Percentiles rank a stretch among this genome's conserved stretches.
phyloP scores from a whole-genome alignment of 1,140 invertebrate species.

The Drosophila tsacasi region DNA sequence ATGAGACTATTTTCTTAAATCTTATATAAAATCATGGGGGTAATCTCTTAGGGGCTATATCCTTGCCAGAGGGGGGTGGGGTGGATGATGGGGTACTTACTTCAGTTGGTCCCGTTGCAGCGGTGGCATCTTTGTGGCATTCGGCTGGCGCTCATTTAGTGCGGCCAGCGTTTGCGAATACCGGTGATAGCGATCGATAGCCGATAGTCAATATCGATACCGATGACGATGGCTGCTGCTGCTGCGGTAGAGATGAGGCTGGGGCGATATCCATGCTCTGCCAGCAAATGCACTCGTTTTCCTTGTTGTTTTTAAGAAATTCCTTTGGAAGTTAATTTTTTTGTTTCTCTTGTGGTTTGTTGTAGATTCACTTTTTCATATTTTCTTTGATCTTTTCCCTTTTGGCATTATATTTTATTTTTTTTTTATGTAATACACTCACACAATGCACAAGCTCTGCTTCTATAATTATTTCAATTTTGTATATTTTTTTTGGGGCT shows the following conservation, averaged over 20 bases:
- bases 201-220: slow-evolving; percentile 24
- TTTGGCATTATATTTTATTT: not conserved
- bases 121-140: slow-evolving; percentile 75
- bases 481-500: slow-evolving; percentile 9
- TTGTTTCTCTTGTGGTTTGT: slow-evolving; percentile 5
- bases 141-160: slow-evolving; percentile 63
- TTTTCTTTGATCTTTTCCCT: not conserved
- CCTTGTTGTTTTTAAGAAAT: not conserved
- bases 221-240: slow-evolving; percentile 24
- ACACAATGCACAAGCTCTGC: slow-evolving; percentile 24
- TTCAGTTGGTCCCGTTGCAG: slow-evolving; percentile 74
- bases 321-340: slow-evolving; percentile 15
- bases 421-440: slow-evolving; percentile 14
- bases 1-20: not conserved
- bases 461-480: slow-evolving; percentile 15
- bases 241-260: slow-evolving; percentile 32
- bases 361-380: slow-evolving; percentile 22
- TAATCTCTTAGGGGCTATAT: not conserved
- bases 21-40: not conserved
- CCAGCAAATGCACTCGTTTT: slow-evolving; percentile 37
- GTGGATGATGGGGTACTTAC: slow-evolving; percentile 38
- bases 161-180: slow-evolving; percentile 46
- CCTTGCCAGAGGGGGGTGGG: not conserved
- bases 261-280: slow-evolving; percentile 69
- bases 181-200: slow-evolving; percentile 15